These are phyloP conservation scores for Eulimnadia texana DNA, from an alignment of 1,140 invertebrate species.

Conservation along the genomic window DNA sequence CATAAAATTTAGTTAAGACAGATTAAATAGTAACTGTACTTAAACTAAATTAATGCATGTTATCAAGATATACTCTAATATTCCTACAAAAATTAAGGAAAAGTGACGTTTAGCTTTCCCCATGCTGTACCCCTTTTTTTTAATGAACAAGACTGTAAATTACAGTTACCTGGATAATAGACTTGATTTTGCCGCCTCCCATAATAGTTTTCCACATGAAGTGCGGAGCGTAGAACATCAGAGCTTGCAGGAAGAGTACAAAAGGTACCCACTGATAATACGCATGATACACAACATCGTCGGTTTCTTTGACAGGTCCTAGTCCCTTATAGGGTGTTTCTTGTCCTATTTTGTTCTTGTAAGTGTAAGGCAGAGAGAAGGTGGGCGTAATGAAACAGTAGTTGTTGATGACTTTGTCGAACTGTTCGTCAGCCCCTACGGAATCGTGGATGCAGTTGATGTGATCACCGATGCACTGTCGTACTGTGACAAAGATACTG, in stretches of 20 bases:
- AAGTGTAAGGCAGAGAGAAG: slow-evolving; percentile 50
- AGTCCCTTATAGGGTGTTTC: slow-evolving; percentile 23
- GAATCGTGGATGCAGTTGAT: slow-evolving; percentile 31
- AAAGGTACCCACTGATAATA: slow-evolving; percentile 36
- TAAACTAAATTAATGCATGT: too few species aligned
- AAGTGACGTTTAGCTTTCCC: too few species aligned
- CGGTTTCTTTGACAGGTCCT: slow-evolving; percentile 19
- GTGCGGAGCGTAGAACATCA: slow-evolving; percentile 33
- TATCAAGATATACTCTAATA: too few species aligned
- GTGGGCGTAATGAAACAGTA: slow-evolving; percentile 86
- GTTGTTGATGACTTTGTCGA: slow-evolving; percentile 52
- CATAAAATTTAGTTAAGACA: too few species aligned
- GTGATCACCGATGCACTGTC: slow-evolving; percentile 38
- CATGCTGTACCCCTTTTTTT: too few species aligned
- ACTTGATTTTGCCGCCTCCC: slow-evolving; percentile 22
- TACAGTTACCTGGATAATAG: background rate
- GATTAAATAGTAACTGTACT: too few species aligned
- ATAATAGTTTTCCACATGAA: slow-evolving; percentile 26
- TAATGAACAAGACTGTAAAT: too few species aligned
- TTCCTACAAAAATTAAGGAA: too few species aligned
- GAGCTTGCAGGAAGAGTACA: slow-evolving; percentile 30
- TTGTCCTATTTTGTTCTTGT: slow-evolving; percentile 20
- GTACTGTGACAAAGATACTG: slow-evolving; percentile 35
- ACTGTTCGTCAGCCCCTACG: background rate
- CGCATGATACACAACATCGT: slow-evolving; percentile 34